These are phyloP conservation scores for Madoqua kirkii DNA, from an alignment of 2,113 vertebrate genomes.

Conservation along the genomic window DNA sequence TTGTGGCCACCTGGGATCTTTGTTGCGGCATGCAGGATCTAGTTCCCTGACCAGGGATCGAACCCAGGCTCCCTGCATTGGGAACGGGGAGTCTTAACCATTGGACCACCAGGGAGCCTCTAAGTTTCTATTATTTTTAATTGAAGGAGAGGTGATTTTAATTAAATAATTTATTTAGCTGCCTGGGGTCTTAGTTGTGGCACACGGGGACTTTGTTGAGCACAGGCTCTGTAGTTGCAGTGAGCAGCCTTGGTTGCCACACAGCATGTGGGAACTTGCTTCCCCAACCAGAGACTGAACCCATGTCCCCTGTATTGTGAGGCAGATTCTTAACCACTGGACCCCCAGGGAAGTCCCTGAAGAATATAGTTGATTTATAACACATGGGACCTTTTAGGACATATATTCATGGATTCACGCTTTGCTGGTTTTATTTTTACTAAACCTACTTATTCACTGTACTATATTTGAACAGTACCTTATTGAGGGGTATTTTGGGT, in stretches of 20 bases:
- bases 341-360: not conserved
- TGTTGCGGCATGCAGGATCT: not conserved
- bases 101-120: not conserved
- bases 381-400: not conserved
- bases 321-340: not conserved
- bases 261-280: not conserved
- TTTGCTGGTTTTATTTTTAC: not conserved
- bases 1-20: not conserved
- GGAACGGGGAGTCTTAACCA: not conserved
- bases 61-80: not conserved
- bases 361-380: not conserved
- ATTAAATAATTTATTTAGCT: not conserved
- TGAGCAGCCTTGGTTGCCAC: not conserved
- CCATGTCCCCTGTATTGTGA: not conserved
- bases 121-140: not conserved
- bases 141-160: not conserved
- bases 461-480: not conserved
- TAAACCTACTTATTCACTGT: not conserved
- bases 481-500: not conserved
- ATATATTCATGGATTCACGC: not conserved
- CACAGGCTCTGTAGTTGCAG: not conserved
- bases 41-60: not conserved
- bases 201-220: not conserved
- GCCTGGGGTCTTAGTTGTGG: not conserved
- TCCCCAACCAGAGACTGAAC: not conserved